These are phyloP conservation scores for Lacanobia oleracea DNA, from an alignment of 2,888 invertebrate species.

Conservation along the genomic window DNA sequence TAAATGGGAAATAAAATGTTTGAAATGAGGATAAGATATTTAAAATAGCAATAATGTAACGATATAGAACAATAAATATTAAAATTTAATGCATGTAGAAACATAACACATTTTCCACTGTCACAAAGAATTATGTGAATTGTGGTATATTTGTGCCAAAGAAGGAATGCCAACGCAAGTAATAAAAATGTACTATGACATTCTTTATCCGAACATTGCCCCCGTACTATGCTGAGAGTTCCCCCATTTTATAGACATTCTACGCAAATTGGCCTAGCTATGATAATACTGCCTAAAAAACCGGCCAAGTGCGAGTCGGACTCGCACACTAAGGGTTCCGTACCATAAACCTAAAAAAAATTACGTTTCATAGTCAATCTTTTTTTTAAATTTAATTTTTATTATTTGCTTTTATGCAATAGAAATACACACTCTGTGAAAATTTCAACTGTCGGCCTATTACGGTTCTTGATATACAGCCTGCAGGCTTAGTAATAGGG, in stretches of 20 bases:
- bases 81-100: constrained; percentile 15
- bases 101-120: constrained; percentile 47
- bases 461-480: too few species aligned
- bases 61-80: constrained; percentile 21
- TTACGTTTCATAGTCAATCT: too few species aligned
- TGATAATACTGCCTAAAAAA: constrained; percentile 37
- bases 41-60: constrained; percentile 14
- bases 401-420: too few species aligned
- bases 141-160: constrained; percentile 68
- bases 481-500: too few species aligned
- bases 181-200: constrained; percentile 70
- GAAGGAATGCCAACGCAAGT: constrained; percentile 63
- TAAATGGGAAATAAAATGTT: background rate
- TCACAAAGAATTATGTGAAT: constrained; percentile 58
- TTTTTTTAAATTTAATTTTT: too few species aligned
- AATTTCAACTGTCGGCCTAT: too few species aligned
- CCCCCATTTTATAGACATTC: constrained; percentile 48
- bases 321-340: too few species aligned
- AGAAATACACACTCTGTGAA: too few species aligned
- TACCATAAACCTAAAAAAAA: too few species aligned
- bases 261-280: constrained; percentile 40
- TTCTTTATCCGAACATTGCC: constrained; percentile 70
- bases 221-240: constrained; percentile 52
- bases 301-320: too few species aligned
- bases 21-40: constrained; percentile 2